Conservation (phyloP, 2,797 vertebrate species). For the Mormyrus hasselquistii region DNA sequence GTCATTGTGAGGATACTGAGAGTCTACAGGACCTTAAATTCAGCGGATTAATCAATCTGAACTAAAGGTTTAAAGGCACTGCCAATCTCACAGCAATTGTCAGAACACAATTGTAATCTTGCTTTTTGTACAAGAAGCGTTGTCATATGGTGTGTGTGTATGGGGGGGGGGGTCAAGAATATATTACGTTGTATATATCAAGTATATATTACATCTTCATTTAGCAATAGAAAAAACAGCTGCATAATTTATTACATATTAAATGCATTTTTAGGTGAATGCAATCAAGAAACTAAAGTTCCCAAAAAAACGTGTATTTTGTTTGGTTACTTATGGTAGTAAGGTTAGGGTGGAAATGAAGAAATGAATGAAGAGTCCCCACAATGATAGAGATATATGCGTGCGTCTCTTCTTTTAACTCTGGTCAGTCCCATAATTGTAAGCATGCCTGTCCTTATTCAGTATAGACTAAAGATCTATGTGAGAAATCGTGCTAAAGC, state of each 20-base stretch:
- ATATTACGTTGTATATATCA: background rate
- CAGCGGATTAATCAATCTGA: constrained; percentile 1
- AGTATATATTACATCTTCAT: background rate
- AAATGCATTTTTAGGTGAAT: background rate
- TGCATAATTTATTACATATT: background rate
- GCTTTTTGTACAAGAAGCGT: background rate
- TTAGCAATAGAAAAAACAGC: too few relatives aligned
- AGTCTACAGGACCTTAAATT: constrained; percentile 3
- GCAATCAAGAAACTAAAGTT: background rate
- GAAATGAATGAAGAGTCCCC: background rate
- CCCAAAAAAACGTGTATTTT: background rate
- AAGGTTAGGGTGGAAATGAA: background rate
- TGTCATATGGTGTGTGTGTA: background rate
- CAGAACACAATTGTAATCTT: background rate
- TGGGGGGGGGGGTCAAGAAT: background rate
- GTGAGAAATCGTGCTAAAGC: background rate
- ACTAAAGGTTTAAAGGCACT: constrained; percentile 10
- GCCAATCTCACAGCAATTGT: background rate
- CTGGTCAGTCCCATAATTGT: background rate
- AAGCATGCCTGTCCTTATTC: background rate
- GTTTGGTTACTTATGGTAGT: background rate
- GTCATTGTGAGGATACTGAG: background rate
- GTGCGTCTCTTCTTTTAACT: background rate
- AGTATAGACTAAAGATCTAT: background rate
- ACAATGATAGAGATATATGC: background rate